Conservation (phyloP, 2,113 vertebrate genomes). For the Psephotus haematonotus region DNA sequence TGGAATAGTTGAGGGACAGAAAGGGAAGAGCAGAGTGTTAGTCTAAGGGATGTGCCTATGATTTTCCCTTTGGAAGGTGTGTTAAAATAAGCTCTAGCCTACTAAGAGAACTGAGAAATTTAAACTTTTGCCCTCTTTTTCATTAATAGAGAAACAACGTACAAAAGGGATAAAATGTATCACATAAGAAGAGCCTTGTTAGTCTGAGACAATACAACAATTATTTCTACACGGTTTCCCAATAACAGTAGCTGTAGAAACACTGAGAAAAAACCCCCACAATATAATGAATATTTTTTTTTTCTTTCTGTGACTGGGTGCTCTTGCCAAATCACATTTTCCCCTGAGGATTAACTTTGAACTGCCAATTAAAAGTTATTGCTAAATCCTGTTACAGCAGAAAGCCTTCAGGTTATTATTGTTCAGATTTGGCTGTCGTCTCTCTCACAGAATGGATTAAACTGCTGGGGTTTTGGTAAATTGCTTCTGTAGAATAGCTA, state of each 20-base stretch:
- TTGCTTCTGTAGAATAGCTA: neutral
- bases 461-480: neutral
- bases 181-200: neutral
- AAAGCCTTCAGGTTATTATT: conserved; percentile 57
- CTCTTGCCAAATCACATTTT: conserved; percentile 53
- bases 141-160: neutral
- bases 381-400: conserved; percentile 64
- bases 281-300: neutral
- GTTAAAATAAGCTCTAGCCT: neutral
- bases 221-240: neutral
- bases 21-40: neutral
- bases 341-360: conserved; percentile 63
- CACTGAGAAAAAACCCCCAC: neutral
- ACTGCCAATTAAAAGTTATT: conserved; percentile 71
- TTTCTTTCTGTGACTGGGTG: neutral
- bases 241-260: neutral
- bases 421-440: conserved; percentile 9
- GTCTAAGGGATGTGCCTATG: neutral
- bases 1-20: neutral
- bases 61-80: neutral
- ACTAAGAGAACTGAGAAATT: neutral
- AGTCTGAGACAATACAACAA: neutral
- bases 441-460: conserved; percentile 18
- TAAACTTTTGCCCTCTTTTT: neutral
- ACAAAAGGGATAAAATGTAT: neutral